Base-by-base conservation (phyloP, 2,113 vertebrate species). In the Carlito syrichta region DNA sequence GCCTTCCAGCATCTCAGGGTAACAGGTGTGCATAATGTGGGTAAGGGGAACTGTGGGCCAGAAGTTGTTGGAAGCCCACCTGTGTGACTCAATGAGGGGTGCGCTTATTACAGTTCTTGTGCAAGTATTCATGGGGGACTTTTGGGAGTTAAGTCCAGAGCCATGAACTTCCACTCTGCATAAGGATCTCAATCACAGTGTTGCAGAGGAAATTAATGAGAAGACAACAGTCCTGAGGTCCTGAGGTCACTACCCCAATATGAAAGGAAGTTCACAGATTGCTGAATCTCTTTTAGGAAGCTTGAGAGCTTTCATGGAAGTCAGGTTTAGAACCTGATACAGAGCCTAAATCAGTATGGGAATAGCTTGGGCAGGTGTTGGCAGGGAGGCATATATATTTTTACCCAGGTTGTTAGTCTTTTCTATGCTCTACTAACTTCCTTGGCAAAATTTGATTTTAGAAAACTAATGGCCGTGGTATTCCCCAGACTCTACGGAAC, bases 391-490 rank as follows among this genome's bases (percentile, higher is more conserved):
- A 54, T 17, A 58, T 82, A 48, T n/a, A 17, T 58, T 77, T 92
- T 95, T 52, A 76, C 27, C 54, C 38, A 38, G 16, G 23, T 78
- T 50, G 63, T 52, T 91, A 52, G 30, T 69, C 66, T 91, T 77
- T 35, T 91, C 92, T 50, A 0, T 86, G 94, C 96, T 94, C 90
- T 91, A 69, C 56, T 95, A 84, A 96, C 93, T 98, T 89, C 35
- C 78, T n/a, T 50, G n/a, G 71, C 32, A 89, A 93, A 85, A 82
- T 94, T 52, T 87, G 95, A 95, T 96, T 96, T 96, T 96, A 84
- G 96, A 76, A 97, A 89, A 89, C 74, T 95, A 96, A 96, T 95
- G 91, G 68, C 78, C 71, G 0, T 35, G 82, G 86, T 93, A 0
- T 87, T 97, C 86, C 58, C 79, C 86, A 85, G 91, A 81, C 86